phyloP scores from a whole-genome alignment of 2,888 invertebrate species.

The Phytoseiulus persimilis region DNA sequence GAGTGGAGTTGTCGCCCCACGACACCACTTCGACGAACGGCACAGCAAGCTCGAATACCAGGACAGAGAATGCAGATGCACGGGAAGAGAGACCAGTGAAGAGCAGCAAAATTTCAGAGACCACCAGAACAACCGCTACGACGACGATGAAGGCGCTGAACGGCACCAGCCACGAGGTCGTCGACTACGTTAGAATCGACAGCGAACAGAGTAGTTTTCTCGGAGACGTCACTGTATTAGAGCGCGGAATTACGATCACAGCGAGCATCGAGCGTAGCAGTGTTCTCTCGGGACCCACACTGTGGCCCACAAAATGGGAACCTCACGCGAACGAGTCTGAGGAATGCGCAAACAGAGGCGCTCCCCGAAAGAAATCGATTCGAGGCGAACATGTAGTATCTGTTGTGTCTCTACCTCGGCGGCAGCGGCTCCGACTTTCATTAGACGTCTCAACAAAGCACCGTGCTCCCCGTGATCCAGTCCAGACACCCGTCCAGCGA shows the following conservation, averaged over 20 bases:
- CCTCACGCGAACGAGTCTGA: neutral
- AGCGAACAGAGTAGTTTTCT: neutral
- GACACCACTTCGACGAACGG: constrained; percentile 6
- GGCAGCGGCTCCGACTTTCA: neutral
- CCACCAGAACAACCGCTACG: neutral
- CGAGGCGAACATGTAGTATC: neutral
- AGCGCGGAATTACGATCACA: neutral
- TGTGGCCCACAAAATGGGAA: neutral
- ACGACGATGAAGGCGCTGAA: neutral
- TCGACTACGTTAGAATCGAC: neutral
- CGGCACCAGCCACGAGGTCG: neutral
- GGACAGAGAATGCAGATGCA: neutral
- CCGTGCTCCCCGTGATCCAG: neutral
- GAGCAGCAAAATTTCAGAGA: neutral
- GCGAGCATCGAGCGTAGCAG: neutral
- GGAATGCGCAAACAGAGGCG: neutral
- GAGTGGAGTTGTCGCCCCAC: constrained; percentile 15
- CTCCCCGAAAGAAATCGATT: neutral
- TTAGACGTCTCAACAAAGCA: neutral
- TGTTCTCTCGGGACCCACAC: neutral
- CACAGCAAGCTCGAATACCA: neutral
- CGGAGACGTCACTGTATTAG: neutral
- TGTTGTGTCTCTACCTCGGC: neutral
- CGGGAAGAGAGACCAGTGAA: neutral
- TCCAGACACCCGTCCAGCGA: too few species aligned